A percentile compares a stretch with the other conserved stretches of the same genome.
phyloP scores from a whole-genome alignment of 2,113 vertebrate species.

The Xiphophorus hellerii region DNA sequence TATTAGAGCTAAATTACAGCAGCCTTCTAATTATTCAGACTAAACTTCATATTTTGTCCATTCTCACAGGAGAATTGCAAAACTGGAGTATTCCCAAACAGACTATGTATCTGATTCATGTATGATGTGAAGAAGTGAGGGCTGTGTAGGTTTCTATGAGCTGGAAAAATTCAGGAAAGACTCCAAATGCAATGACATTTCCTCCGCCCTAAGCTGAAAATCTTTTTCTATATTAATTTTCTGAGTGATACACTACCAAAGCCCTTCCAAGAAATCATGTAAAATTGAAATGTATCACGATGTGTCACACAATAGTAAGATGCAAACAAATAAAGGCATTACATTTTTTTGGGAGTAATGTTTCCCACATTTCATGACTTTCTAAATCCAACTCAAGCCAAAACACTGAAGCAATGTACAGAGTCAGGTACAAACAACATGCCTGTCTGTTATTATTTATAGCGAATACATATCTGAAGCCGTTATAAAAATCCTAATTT shows the following conservation, averaged over 20 bases:
- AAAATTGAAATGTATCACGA: constrained; percentile 1
- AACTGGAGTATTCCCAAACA: neutral
- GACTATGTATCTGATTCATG: constrained; percentile 26
- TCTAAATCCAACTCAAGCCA: neutral
- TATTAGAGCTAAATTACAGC: neutral
- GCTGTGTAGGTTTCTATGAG: constrained; percentile 6
- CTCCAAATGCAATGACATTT: constrained; percentile 31
- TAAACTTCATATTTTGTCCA: neutral
- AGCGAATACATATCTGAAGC: neutral
- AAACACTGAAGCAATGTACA: no score
- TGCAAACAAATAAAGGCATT: neutral
- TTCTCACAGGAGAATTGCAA: neutral
- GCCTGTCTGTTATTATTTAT: neutral
- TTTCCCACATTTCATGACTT: neutral
- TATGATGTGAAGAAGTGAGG: constrained; percentile 39
- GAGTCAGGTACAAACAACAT: no score
- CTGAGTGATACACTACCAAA: neutral
- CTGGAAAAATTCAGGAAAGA: constrained; percentile 19
- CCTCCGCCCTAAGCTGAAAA: constrained; percentile 33
- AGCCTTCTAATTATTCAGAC: neutral
- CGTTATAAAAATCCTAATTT: neutral
- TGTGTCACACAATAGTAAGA: neutral
- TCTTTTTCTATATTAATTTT: constrained; percentile 18
- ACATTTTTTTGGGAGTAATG: neutral
- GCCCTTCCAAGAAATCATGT: constrained; percentile 3